Evolutionary conservation across 1,140 invertebrate species (phyloP).

Genomic region (Chironomus tepperi): DNA sequence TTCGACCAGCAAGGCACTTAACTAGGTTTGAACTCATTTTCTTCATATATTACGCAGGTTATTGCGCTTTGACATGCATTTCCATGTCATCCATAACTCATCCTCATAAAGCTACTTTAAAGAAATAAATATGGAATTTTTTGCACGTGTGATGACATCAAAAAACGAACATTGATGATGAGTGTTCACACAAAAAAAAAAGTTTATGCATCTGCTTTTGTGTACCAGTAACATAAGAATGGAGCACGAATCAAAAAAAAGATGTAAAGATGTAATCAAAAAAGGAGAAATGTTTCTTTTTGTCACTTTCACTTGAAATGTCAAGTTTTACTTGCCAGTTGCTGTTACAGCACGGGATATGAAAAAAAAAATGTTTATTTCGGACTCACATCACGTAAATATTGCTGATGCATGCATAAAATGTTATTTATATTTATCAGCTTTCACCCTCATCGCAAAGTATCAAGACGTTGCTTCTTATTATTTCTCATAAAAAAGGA

Average conservation of each 20-base stretch:
- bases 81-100: too few species aligned
- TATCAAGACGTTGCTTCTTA: background rate
- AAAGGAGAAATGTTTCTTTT: background rate
- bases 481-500: background rate
- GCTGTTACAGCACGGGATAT: background rate
- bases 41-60: too few species aligned
- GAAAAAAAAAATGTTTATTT: background rate
- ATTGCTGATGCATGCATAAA: slow-evolving; percentile 23
- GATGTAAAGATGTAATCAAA: slow-evolving; percentile 14
- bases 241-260: background rate
- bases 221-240: background rate
- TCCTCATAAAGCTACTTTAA: too few species aligned
- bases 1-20: too few species aligned
- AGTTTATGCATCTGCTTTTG: slow-evolving; percentile 6
- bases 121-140: too few species aligned
- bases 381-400: slow-evolving; percentile 20
- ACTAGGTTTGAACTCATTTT: too few species aligned
- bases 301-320: background rate
- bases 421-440: slow-evolving; percentile 24
- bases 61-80: too few species aligned
- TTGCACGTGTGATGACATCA: too few species aligned
- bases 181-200: background rate
- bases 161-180: background rate
- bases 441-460: background rate
- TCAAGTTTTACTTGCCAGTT: background rate